Base-by-base conservation (phyloP, 2,888 invertebrate genomes). In the Sminthurinus aureus region DNA sequence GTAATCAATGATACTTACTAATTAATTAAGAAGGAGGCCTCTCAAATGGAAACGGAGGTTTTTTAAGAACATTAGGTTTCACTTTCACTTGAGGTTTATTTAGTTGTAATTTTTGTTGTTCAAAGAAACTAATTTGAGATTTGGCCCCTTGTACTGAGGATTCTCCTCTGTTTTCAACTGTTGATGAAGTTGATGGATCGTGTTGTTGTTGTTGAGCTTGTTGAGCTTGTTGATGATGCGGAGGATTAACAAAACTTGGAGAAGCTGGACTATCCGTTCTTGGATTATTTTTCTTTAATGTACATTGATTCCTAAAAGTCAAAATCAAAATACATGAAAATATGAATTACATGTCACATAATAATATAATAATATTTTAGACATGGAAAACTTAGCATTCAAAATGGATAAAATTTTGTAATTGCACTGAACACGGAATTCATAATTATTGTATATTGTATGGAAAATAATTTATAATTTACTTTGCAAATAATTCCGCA, bases 31-130 rank as follows among this genome's bases (percentile, higher is more conserved):
- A 38, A 38, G 38, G 38, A 38, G 58, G 9, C 18, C 58, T 58
- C 50, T 80, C 85, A 84, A 90, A 89, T 51, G 93, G 91, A 86
- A 93, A 90, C 64, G 91, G 91, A 69, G 94, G 93, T 90, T 93
- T 95, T 88, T 93, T 93, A 91, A 96, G 93, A 88, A 96, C 93
- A 88, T 94, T 93, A 20, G 96, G 96, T 91, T 96, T 96, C 80
- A 94, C 93, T 90, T 95, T 94, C 84, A 94, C 92, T 89, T 94
- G 94, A 12, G 95, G 95, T 90, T 94, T 95, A 85, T 74, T 74
- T 52, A 81, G 66, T 11, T 64, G 58, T 74, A 78, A 52, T 13
- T 76, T 81, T 15, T 20, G 24, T 18, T 85, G 84, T 12, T 87
- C 85, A 24, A 86, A 85, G 9, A 75, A 77, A 64, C 83, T 81